Evolutionary conservation across 2,113 vertebrate genomes (phyloP), one percentile per base, ranked within the genome.

Genomic region (Ploceus nigricollis): DNA sequence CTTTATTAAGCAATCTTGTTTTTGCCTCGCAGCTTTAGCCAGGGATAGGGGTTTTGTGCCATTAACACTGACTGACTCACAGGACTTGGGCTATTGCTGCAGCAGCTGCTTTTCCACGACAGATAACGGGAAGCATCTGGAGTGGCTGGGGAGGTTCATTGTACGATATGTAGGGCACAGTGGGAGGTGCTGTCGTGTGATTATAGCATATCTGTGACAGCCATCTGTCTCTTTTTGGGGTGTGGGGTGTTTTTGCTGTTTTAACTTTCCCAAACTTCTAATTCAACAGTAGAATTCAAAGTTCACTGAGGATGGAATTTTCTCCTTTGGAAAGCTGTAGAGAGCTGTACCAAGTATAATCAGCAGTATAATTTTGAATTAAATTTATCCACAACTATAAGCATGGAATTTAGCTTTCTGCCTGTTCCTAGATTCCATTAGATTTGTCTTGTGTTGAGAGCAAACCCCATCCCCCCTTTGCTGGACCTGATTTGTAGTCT

Each of bases 71-170:
- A 12, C 48, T 47, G 8, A 19, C 56, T 75, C 12, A 1, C 57
- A 50, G 75, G 53, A n/a, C 15, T 37, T 2, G 1, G 57, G 70
- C 75, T 90, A 70, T 93, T 82, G 0, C 72, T 0, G 13, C 82
- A 27, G 92, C 96, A 93, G 94, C 94, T 90, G 94, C 54, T 77
- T 39, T 25, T 53, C 2, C 64, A 13, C 5, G 6, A 4, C 66
- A 89, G 93, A 95, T 95, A 95, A 92, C 28, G 54, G 72, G 51
- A 45, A 69, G 80, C 88, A 90, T 73, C 93, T 82, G 89, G 86
- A 13, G 37, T 2, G 27, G 82, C 95, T 50, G 80, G 54, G 71
- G 71, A 57, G 82, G 64, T 8, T 66, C 35, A 17, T 12, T 54
- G 60, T 15, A 1, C 0, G 47, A 54, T 83, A 92, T 63, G 79